These are phyloP conservation scores for Antrozous pallidus DNA, from an alignment of 2,797 vertebrate genomes.

Conservation along the genomic window DNA sequence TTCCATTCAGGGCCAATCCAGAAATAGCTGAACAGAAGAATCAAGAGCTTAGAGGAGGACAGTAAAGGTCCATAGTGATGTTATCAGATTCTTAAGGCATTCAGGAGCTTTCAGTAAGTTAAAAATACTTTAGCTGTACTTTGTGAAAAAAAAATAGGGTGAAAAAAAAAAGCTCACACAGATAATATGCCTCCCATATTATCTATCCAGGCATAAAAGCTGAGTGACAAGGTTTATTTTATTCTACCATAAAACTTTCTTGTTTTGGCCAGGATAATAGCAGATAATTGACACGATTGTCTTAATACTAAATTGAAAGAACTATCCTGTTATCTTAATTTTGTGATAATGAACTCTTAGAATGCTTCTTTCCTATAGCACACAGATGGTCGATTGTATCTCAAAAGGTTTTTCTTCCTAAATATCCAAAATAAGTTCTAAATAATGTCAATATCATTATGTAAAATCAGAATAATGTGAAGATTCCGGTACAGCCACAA, in stretches of 20 bases:
- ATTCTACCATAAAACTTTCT: slow-evolving; percentile 34
- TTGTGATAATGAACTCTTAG: slow-evolving; percentile 53
- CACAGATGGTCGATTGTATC: slow-evolving; percentile 47
- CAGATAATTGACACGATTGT: neutral
- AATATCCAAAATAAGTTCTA: slow-evolving; percentile 75
- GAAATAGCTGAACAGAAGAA: neutral
- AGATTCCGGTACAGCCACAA: slow-evolving; percentile 39
- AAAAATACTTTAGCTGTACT: slow-evolving; percentile 8
- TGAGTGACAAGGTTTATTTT: slow-evolving; percentile 21
- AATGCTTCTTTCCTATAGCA: slow-evolving; percentile 23
- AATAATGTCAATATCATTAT: slow-evolving; percentile 71
- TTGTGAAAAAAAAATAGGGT: slow-evolving; percentile 57
- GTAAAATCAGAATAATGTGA: slow-evolving; percentile 62
- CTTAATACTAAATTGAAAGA: neutral
- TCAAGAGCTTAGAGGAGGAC: neutral
- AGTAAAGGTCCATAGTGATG: fast-evolving
- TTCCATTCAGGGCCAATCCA: neutral
- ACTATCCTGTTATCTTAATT: neutral
- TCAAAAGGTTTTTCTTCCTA: slow-evolving; percentile 52
- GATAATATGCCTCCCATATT: slow-evolving; percentile 17
- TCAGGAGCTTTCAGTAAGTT: neutral
- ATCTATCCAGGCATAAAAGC: neutral
- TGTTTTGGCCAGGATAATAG: slow-evolving; percentile 11
- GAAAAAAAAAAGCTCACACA: neutral
- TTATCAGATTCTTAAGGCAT: neutral